These are phyloP conservation scores for Jordanella pulchra DNA, from an alignment of 2,797 vertebrate species.

Conservation along the genomic window DNA sequence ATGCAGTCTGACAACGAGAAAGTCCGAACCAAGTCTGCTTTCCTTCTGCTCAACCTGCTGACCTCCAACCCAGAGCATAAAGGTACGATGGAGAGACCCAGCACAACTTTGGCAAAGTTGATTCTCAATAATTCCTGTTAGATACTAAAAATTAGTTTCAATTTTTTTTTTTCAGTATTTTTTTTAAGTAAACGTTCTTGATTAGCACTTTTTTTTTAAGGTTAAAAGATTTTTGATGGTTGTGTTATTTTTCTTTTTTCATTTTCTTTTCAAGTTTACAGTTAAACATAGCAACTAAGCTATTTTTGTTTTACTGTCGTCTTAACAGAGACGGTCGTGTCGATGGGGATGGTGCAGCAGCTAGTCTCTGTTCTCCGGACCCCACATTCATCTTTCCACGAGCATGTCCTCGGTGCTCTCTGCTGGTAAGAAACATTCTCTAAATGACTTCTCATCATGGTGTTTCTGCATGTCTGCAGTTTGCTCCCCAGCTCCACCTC, in stretches of 20 bases:
- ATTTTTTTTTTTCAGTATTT: not conserved
- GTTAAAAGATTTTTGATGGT: not conserved
- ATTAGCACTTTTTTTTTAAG: not conserved
- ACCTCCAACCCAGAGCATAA: constrained; percentile 86
- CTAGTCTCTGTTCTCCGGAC: constrained; percentile 85
- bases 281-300: not conserved
- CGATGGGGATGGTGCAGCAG: constrained; percentile 93
- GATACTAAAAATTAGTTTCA: not conserved
- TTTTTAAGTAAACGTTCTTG: not conserved
- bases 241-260: not conserved
- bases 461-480: no score
- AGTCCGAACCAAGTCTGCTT: constrained; percentile 88
- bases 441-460: not conserved
- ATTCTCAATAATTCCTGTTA: not conserved
- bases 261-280: not conserved
- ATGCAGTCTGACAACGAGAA: constrained; percentile 89
- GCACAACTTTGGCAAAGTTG: not conserved
- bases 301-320: not conserved
- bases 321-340: constrained; percentile 82
- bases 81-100: constrained; percentile 73
- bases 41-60: constrained; percentile 89
- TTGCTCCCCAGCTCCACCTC: no score
- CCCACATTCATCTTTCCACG: constrained; percentile 87
- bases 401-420: constrained; percentile 88
- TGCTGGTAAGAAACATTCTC: constrained; percentile 82